Evolutionary conservation across 1,140 invertebrate species (phyloP), one percentile per base, ranked within the genome.

Genomic region (Cylas formicarius): DNA sequence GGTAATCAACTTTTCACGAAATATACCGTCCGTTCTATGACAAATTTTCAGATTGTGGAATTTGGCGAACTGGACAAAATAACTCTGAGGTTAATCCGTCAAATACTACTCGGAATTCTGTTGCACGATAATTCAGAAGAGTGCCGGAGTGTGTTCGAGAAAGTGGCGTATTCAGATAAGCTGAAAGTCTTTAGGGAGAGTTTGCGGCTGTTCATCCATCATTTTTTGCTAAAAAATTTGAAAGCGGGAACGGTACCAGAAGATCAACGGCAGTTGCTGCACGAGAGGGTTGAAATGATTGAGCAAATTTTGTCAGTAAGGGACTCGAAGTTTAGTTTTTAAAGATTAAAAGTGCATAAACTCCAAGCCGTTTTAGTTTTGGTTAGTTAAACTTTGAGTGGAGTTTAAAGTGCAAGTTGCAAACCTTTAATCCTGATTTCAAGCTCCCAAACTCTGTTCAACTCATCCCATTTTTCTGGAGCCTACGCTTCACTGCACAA

Each of bases 31-130:
- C 29, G 28, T 23, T 31, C 52, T 58, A 52, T 48, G 56, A 31
- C 17, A 29, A 13, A 34, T 3, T 72, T 71, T 26, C 63, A 87
- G 83, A 75, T 84, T 17, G 73, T 91, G n/a, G 68, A 87, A 55
- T 86, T 90, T 66, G 76, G 79, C 0, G 83, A 89, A 57, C 69
- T 90, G 50, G 79, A 85, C 52, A 83, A 82, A 61, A 57, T 67
- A 0, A 77, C 75, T 13, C 73, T 89, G 8, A 65, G 75, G 22
- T 79, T 90, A 48, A 67, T 90, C 53, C 74, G 82, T 28, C 76
- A 81, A 53, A 76, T 84, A 22, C 65, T 92, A 17, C 57, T 84
- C 0, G 75, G 74, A 3, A 72, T 90, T 36, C 68, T 91, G 16
- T 65, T 86, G 24, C 70, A 80, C 27, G 67, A 72, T 10, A 66